Percentiles rank a stretch among this genome's conserved stretches.
phyloP scores from a whole-genome alignment of 2,113 vertebrate genomes.

The Macquaria ambigua region DNA sequence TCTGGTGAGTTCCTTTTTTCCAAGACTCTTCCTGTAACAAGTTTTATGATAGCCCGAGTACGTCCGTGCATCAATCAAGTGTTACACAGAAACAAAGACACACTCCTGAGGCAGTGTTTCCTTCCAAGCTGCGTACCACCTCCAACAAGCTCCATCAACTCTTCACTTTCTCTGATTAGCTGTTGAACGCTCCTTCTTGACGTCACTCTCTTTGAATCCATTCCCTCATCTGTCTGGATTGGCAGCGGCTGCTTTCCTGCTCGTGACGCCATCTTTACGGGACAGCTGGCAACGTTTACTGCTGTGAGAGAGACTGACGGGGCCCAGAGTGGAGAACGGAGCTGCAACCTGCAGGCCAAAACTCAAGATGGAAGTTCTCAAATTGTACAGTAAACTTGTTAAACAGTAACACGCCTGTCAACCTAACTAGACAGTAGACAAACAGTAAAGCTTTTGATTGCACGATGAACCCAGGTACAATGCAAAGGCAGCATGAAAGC shows the following conservation, averaged over 20 bases:
- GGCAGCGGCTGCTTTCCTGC: constrained; percentile 32
- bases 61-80: neutral
- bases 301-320: constrained; percentile 4
- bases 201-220: constrained; percentile 61
- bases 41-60: neutral
- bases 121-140: neutral
- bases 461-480: neutral
- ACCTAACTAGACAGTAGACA: neutral
- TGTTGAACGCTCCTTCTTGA: constrained; percentile 20
- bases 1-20: constrained; percentile 1
- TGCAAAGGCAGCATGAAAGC: neutral
- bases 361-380: constrained; percentile 6
- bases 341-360: neutral
- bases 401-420: neutral
- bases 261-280: constrained; percentile 42
- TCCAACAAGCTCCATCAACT: constrained; percentile 8
- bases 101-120: constrained; percentile 5
- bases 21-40: neutral
- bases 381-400: constrained; percentile 23
- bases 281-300: constrained; percentile 71
- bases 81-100: constrained; percentile 6
- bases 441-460: neutral
- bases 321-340: neutral
- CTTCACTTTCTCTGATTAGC: too few relatives aligned
- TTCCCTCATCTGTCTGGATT: constrained; percentile 58